Percentiles rank a stretch among this genome's conserved stretches.
Conservation (phyloP, 2,113 vertebrate genomes). For the Elanoides forficatus region DNA sequence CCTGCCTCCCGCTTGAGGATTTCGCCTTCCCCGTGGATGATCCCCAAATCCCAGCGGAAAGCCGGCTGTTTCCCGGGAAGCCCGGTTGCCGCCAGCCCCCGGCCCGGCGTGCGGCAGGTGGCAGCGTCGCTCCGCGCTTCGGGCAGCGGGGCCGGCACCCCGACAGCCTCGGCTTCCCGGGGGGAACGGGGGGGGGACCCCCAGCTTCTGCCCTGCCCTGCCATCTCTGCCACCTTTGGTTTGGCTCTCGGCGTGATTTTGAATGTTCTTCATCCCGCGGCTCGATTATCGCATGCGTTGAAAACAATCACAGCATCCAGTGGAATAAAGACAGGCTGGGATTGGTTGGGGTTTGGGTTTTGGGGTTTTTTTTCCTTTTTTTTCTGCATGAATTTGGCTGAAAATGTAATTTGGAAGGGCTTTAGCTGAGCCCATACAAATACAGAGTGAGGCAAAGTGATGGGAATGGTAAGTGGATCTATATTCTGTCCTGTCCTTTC, state of each 20-base stretch:
- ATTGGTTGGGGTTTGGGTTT: no score
- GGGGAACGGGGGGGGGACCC: no score
- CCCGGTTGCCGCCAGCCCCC: neutral
- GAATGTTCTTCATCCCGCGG: neutral
- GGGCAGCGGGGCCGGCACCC: neutral
- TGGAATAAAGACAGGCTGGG: no score
- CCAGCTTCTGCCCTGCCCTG: neutral
- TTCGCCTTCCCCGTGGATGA: no score
- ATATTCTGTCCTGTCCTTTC: neutral
- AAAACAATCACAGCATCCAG: neutral
- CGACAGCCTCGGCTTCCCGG: no score
- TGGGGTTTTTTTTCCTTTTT: neutral
- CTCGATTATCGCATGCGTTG: neutral
- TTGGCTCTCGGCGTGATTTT: neutral
- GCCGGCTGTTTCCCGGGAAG: neutral
- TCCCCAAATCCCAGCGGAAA: no score
- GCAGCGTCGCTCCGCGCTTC: neutral
- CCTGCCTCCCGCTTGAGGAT: neutral
- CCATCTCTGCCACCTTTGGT: no score
- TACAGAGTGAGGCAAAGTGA: rapidly evolving
- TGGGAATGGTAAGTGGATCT: neutral
- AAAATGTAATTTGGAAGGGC: neutral
- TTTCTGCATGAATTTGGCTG: neutral
- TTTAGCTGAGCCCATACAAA: neutral
- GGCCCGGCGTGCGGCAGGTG: neutral